phyloP scores from a whole-genome alignment of 2,888 invertebrate genomes.

The Eulithis prunata region DNA sequence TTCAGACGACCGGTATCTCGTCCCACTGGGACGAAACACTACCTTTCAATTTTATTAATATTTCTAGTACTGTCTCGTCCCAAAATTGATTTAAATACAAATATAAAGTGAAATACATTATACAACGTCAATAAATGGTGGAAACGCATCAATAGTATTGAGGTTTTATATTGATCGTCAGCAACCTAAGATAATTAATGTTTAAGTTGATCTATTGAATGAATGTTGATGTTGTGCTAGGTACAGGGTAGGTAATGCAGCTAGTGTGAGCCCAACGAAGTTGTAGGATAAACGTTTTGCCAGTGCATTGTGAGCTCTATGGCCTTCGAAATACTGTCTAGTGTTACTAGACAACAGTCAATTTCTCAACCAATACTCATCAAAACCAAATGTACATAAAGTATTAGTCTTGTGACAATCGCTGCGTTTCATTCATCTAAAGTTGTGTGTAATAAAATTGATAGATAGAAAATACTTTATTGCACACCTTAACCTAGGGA shows the following conservation, averaged over 20 bases:
- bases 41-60: no score
- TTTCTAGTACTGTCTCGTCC: no score
- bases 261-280: constrained; percentile 72
- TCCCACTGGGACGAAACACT: no score
- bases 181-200: constrained; percentile 13
- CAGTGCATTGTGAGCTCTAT: constrained; percentile 41
- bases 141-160: background rate
- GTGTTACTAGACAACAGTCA: background rate
- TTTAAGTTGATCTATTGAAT: constrained; percentile 50
- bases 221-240: constrained; percentile 62
- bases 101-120: background rate
- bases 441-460: background rate
- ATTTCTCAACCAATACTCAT: background rate
- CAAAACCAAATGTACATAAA: no score
- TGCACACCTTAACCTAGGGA: no score
- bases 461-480: no score
- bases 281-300: constrained; percentile 29
- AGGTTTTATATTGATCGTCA: constrained; percentile 1
- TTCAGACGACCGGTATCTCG: no score
- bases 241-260: constrained; percentile 74
- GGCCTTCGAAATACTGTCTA: background rate
- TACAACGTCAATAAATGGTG: no score
- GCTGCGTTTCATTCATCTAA: background rate
- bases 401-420: background rate
- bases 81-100: no score